Base-by-base conservation (phyloP, 2,888 invertebrate species). In the Lochmaea crataegi region DNA sequence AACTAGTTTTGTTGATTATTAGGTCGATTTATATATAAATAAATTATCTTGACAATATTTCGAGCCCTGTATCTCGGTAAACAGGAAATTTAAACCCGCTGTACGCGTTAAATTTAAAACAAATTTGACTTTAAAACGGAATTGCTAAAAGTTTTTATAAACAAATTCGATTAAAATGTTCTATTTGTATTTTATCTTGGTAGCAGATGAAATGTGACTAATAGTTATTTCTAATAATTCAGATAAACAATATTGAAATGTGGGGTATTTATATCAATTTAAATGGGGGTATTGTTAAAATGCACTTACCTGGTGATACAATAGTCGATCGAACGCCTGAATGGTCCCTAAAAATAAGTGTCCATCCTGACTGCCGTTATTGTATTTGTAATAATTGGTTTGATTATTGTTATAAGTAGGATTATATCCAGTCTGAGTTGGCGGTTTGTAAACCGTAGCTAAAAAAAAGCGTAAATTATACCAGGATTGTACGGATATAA, bases 301-400 rank as follows among this genome's bases (percentile, higher is more conserved):
- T 51, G 22, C 22, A 67, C 75, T 78, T 80, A 85, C 86, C 82
- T 84, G 82, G 70, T 79, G 81, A 71, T 82, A 84, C n/a, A 86
- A 75, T 41, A 85, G 74, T 72, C 80, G 79, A 73, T 86, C 86
- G 61, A 76, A 77, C 6, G 74, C 67, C 56, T 80, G 80, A 45
- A 85, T 80, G 48, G 79, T 78, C n/a, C 86, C 86, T 42, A 82
- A 51, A 68, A 85, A 81, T n/a, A 84, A 68, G 65, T 85, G 84
- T 48, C 84, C 83, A 65, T 81, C 79, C 51, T 71, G 72, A 41
- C 73, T 74, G 5, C 74, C 77, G 53, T 53, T 53, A 64, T 79
- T 79, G 73, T 74, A 51, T n/a, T 58, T 12, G 32, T 32, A 32
- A 64, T 67, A 68, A 65, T 74, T 68, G 32, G 53, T 61, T 4